These are phyloP conservation scores for Drepana arcuata DNA, from an alignment of 1,140 invertebrate species.

Conservation along the genomic window DNA sequence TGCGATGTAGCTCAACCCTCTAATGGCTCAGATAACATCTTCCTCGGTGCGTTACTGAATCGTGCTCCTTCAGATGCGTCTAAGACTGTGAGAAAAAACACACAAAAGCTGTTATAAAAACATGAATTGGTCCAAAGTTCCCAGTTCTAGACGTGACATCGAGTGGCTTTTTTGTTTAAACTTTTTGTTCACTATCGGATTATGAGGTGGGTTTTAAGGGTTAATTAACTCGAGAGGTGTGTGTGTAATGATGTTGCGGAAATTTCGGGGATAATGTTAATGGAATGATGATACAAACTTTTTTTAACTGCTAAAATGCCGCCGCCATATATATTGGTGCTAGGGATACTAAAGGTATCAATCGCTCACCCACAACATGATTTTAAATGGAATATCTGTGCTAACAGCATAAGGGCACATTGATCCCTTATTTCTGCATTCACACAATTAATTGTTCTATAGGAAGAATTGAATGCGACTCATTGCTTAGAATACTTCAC, in stretches of 20 bases:
- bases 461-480: too few relatives aligned
- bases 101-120: constrained; percentile 61
- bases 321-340: too few relatives aligned
- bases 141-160: constrained; percentile 53
- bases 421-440: too few relatives aligned
- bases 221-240: constrained; percentile 55
- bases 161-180: constrained; percentile 45
- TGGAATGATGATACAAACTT: constrained; percentile 11
- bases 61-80: constrained; percentile 55
- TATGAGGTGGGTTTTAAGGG: constrained; percentile 44
- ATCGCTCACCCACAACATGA: too few relatives aligned
- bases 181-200: constrained; percentile 42
- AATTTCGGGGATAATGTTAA: constrained; percentile 23
- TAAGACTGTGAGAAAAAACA: constrained; percentile 64
- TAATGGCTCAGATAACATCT: constrained; percentile 64
- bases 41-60: constrained; percentile 49
- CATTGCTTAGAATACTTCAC: too few relatives aligned
- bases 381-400: too few relatives aligned
- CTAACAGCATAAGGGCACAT: too few relatives aligned
- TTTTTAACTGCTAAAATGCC: too few relatives aligned
- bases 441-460: too few relatives aligned
- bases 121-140: constrained; percentile 56
- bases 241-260: constrained; percentile 41
- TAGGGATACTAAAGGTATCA: too few relatives aligned
- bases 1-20: constrained; percentile 35